Conservation (phyloP, 2,113 vertebrate species). For the Rafetus swinhoei region DNA sequence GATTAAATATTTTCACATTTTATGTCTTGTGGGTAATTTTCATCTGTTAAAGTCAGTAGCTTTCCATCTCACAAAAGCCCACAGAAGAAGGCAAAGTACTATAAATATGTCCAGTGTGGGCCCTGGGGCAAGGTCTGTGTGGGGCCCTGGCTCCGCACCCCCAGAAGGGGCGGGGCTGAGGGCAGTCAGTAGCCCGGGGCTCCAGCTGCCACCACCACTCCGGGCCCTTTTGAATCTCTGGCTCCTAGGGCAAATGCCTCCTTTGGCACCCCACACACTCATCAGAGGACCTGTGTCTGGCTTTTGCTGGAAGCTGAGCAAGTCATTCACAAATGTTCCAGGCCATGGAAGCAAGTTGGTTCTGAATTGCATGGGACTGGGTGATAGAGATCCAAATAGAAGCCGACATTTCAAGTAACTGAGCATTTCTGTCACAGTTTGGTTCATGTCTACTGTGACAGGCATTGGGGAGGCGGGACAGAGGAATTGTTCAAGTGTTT, state of each 20-base stretch:
- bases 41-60: constrained; percentile 2
- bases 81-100: neutral
- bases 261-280: no score
- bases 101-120: neutral
- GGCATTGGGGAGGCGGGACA: constrained; percentile 34
- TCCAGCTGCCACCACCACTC: no score
- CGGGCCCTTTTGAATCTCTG: no score
- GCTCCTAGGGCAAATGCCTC: no score
- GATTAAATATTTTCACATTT: constrained; percentile 68
- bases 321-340: constrained; percentile 50
- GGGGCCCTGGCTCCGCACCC: no score
- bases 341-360: constrained; percentile 55
- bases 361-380: neutral
- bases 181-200: no score
- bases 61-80: neutral
- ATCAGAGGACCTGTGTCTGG: neutral
- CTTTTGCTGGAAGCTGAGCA: neutral
- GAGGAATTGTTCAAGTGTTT: constrained; percentile 56
- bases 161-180: no score
- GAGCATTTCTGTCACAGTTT: constrained; percentile 9
- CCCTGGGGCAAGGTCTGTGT: no score
- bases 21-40: constrained; percentile 27
- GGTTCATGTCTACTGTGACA: constrained; percentile 30
- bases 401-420: neutral
- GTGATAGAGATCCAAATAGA: constrained; percentile 23